phyloP scores from a whole-genome alignment of 2,113 vertebrate genomes.

The Coracopsis vasa region DNA sequence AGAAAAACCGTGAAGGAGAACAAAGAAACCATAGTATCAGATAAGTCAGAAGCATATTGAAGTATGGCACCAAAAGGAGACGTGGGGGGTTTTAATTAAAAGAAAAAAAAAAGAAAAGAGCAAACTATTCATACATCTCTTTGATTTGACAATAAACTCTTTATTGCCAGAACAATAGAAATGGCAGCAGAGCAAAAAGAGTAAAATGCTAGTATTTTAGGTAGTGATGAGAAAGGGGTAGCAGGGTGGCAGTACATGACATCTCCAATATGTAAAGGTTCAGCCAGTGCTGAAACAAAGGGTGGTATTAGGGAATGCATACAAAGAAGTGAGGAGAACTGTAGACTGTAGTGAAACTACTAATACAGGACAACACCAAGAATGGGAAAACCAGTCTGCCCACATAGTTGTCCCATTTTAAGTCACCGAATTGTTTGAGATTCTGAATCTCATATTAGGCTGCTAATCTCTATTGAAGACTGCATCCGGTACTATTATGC shows the following conservation, averaged over 20 bases:
- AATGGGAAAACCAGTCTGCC: background rate
- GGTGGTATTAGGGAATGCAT: background rate
- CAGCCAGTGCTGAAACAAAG: background rate
- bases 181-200: background rate
- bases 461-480: background rate
- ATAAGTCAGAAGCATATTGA: background rate
- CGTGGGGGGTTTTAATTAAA: background rate
- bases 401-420: background rate
- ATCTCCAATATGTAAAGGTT: background rate
- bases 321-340: background rate
- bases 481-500: background rate
- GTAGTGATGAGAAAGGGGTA: background rate
- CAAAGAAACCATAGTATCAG: background rate
- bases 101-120: background rate
- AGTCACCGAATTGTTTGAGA: background rate
- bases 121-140: background rate
- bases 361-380: background rate
- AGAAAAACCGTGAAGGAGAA: background rate
- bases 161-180: background rate
- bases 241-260: background rate
- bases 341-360: background rate
- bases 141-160: background rate
- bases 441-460: background rate
- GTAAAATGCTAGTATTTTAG: background rate
- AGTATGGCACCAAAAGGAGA: background rate